These are phyloP conservation scores for Papilio gigon DNA, from an alignment of 2,888 invertebrate species.

Conservation along the genomic window DNA sequence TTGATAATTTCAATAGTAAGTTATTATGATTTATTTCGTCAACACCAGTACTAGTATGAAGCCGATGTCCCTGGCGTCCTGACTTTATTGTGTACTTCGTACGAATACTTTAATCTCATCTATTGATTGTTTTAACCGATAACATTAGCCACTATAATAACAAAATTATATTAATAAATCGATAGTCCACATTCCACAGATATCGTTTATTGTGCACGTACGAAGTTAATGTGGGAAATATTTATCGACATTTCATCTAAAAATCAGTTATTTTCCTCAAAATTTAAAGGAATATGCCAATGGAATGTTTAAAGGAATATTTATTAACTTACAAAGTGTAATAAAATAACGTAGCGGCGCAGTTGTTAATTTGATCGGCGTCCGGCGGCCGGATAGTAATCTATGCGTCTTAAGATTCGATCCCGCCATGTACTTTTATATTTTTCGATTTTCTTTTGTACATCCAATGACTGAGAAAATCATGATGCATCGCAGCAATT, in stretches of 20 bases:
- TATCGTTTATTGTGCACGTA: conserved; percentile 33
- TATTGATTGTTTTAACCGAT: conserved; percentile 22
- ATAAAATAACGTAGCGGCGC: no score
- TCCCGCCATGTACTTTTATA: no score
- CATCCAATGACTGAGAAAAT: no score
- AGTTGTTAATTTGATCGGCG: no score
- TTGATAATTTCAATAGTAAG: not conserved
- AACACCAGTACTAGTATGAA: not conserved
- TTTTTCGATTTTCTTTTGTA: no score
- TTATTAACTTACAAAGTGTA: no score
- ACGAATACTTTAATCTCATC: conserved; percentile 26
- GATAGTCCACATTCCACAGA: conserved; percentile 34
- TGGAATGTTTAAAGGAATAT: no score
- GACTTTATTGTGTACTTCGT: conserved; percentile 14
- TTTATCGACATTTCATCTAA: conserved; percentile 27
- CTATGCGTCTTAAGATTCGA: no score
- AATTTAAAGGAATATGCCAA: no score
- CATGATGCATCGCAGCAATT: no score
- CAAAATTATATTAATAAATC: conserved; percentile 20
- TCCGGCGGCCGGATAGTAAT: no score
- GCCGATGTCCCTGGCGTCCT: not conserved
- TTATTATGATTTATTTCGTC: not conserved
- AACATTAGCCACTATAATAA: conserved; percentile 18
- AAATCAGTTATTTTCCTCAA: conserved; percentile 21
- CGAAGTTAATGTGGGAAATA: not conserved